Evolutionary conservation across 2,888 invertebrate species (phyloP).

Genomic region (Pachydiplax longipennis): DNA sequence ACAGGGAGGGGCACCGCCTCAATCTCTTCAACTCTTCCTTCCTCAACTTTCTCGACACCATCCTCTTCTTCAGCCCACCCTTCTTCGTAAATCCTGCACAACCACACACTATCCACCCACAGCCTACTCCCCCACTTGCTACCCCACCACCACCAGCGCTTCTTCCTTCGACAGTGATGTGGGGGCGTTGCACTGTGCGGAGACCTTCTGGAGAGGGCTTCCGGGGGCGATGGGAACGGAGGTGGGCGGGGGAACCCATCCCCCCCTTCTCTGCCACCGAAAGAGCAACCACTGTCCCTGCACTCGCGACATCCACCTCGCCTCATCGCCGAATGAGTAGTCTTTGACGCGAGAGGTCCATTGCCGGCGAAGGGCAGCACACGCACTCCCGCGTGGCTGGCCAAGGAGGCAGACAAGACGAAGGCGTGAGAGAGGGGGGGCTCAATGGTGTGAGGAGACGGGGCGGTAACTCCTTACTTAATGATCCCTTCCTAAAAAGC

Average conservation of each 20-base stretch:
- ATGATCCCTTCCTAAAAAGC: not conserved
- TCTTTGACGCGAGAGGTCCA: not conserved
- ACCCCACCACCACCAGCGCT: not conserved
- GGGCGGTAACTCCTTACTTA: not conserved
- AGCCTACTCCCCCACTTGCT: conserved; percentile 33
- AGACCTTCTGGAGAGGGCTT: not conserved
- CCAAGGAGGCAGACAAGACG: not conserved
- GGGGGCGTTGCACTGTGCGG: conserved; percentile 45
- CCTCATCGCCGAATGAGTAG: not conserved
- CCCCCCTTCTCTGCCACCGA: not conserved
- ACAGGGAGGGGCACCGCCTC: not conserved
- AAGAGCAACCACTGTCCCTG: not conserved
- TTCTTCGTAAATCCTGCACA: conserved; percentile 28
- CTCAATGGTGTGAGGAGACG: not conserved
- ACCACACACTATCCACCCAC: conserved; percentile 34
- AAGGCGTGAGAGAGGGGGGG: not conserved
- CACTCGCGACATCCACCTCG: not conserved
- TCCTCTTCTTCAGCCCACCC: not conserved
- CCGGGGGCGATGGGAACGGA: not conserved
- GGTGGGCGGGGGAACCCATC: not conserved
- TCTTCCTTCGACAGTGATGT: not conserved
- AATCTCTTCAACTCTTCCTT: not conserved
- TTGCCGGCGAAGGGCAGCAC: not conserved
- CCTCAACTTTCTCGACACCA: not conserved
- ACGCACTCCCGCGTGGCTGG: conserved; percentile 10